Evolutionary conservation across 2,113 vertebrate species (phyloP).

Genomic region (Gnathonemus echidnorhynchus): DNA sequence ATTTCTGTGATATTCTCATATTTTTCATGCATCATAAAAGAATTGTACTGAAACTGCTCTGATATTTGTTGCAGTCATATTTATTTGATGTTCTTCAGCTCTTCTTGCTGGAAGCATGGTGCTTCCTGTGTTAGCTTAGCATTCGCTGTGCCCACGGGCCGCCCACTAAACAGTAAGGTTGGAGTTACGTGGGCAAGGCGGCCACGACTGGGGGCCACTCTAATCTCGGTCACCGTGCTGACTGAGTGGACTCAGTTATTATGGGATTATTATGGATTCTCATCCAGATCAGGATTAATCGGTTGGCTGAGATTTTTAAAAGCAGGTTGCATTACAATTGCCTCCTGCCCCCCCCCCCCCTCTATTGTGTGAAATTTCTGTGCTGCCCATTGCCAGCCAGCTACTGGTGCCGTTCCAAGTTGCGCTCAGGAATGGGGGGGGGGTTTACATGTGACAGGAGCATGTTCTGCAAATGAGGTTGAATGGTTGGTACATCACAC

Average conservation of each 20-base stretch:
- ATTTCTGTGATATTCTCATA: background rate
- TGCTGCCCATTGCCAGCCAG: conserved; percentile 62
- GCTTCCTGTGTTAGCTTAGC: background rate
- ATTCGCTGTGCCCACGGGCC: background rate
- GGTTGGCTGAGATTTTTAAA: background rate
- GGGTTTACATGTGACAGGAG: conserved; percentile 81
- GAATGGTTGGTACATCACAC: conserved; percentile 85
- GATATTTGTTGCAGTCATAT: background rate
- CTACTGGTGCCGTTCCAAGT: conserved; percentile 58
- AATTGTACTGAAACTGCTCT: background rate
- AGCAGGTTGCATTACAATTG: background rate
- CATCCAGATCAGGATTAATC: background rate
- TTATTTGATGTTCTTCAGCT: background rate
- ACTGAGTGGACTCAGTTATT: background rate
- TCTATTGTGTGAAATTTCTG: conserved; percentile 32
- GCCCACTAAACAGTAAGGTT: background rate
- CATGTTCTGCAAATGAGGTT: conserved; percentile 87
- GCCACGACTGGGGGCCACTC: background rate
- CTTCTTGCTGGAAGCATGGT: background rate
- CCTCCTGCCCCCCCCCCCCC: conserved; percentile 19
- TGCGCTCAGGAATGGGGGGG: conserved; percentile 72
- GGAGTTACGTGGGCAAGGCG: background rate
- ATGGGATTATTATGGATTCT: background rate
- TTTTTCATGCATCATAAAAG: background rate
- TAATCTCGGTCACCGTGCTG: background rate